Percentiles rank a stretch among this genome's conserved stretches.
Evolutionary conservation across 1,140 invertebrate genomes (phyloP).

Genomic region (Cheumatopsyche charites): DNA sequence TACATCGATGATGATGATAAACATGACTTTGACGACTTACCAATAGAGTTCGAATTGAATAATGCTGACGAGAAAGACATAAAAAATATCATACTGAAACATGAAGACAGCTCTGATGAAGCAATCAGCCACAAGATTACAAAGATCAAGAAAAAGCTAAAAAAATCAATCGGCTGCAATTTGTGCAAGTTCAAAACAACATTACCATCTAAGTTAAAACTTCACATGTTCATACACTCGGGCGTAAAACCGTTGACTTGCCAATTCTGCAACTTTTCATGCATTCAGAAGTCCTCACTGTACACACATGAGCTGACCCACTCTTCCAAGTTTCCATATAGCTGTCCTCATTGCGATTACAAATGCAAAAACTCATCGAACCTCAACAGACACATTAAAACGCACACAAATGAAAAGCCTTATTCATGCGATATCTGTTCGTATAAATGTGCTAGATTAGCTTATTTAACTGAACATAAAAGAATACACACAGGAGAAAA

Average conservation of each 20-base stretch:
- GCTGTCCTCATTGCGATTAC: slow-evolving; percentile 24
- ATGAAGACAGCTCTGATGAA: not conserved
- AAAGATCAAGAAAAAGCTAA: not conserved
- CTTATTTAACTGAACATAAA: slow-evolving; percentile 35
- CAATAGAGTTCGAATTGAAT: not conserved
- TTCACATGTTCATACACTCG: slow-evolving; percentile 10
- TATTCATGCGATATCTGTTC: slow-evolving; percentile 31
- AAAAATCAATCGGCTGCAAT: not conserved
- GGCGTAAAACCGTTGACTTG: slow-evolving; percentile 25
- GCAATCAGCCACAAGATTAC: not conserved
- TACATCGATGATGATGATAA: not conserved
- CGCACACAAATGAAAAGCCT: slow-evolving; percentile 32
- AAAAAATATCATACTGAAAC: not conserved
- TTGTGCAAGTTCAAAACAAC: slow-evolving; percentile 28
- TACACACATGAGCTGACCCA: slow-evolving; percentile 10
- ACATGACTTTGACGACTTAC: not conserved
- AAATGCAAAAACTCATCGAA: slow-evolving; percentile 20
- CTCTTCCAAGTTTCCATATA: slow-evolving; percentile 25
- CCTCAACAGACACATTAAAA: slow-evolving; percentile 32
- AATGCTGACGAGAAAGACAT: not conserved
- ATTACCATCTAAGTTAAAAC: slow-evolving; percentile 1
- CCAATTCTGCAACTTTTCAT: slow-evolving; percentile 8
- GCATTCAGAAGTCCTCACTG: slow-evolving; percentile 20
- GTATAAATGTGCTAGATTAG: not conserved
- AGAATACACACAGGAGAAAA: slow-evolving; percentile 41